phyloP scores from a whole-genome alignment of 1,140 invertebrate genomes.

The Chlorops oryzae region DNA sequence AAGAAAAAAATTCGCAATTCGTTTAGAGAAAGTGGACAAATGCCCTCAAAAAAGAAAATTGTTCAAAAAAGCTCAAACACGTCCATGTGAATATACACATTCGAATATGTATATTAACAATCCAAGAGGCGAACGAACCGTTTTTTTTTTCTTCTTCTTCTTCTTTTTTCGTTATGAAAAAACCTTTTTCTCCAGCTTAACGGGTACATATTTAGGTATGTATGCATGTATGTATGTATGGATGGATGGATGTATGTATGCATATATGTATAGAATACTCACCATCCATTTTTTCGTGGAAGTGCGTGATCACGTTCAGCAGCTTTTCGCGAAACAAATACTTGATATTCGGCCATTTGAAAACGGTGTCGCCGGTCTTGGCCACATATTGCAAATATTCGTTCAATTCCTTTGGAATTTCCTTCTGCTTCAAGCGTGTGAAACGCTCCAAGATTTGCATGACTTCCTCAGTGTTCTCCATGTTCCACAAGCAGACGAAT shows the following conservation, averaged over 20 bases:
- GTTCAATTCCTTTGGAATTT: constrained; percentile 83
- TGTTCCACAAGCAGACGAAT: constrained; percentile 50
- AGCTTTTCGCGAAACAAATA: constrained; percentile 82
- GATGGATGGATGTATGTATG: not conserved
- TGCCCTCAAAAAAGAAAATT: constrained; percentile 1
- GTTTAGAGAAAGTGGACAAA: constrained; percentile 2
- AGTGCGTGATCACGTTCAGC: constrained; percentile 77
- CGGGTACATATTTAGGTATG: not conserved
- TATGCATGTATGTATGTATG: not conserved
- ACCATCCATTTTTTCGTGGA: constrained; percentile 62
- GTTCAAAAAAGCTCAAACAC: constrained; percentile 1
- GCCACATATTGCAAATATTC: constrained; percentile 87
- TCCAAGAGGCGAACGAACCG: too few relatives aligned
- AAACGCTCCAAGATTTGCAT: constrained; percentile 77
- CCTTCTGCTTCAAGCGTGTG: constrained; percentile 66
- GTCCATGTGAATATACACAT: not conserved
- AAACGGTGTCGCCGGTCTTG: constrained; percentile 88
- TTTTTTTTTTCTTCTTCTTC: constrained; percentile 5
- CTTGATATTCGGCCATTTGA: constrained; percentile 85
- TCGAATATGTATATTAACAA: too few relatives aligned
- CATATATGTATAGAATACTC: constrained; percentile 5
- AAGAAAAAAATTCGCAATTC: not conserved
- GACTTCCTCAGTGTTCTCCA: constrained; percentile 82
- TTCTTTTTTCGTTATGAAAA: too few relatives aligned
- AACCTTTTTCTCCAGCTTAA: too few relatives aligned